Evolutionary conservation across 2,797 vertebrate species (phyloP).

Genomic region (Miichthys miiuy): DNA sequence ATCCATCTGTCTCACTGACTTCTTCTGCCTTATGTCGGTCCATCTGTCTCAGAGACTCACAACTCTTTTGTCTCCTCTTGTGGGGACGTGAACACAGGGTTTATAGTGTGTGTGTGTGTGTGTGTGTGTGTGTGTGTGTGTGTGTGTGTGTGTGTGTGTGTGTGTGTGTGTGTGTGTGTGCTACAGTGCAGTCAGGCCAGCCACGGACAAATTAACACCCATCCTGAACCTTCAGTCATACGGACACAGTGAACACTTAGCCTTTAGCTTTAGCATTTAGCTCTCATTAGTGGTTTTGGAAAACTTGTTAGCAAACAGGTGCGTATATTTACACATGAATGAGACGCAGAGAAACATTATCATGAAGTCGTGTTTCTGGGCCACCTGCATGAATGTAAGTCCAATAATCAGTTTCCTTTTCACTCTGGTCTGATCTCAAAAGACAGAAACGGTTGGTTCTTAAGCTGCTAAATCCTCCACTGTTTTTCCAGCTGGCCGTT

Average conservation of each 20-base stretch:
- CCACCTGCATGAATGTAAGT: no score
- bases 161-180: constrained; percentile 11
- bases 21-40: constrained; percentile 32
- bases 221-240: background rate
- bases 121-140: constrained; percentile 8
- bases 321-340: background rate
- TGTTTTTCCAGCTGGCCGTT: background rate
- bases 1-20: constrained; percentile 16
- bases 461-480: background rate
- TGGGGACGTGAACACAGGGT: constrained; percentile 25
- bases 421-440: background rate
- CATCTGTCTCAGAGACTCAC: constrained; percentile 40
- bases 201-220: constrained; percentile 16
- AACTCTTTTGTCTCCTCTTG: constrained; percentile 29
- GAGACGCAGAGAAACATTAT: background rate
- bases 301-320: background rate
- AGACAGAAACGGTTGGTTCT: no score
- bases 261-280: background rate
- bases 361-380: no score
- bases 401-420: background rate
- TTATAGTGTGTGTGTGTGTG: constrained; percentile 17
- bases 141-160: no score
- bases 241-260: background rate
- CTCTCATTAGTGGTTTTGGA: background rate
- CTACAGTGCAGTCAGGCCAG: background rate